Conservation (phyloP, 2,113 vertebrate species). For the Rhagologus leucostigma region DNA sequence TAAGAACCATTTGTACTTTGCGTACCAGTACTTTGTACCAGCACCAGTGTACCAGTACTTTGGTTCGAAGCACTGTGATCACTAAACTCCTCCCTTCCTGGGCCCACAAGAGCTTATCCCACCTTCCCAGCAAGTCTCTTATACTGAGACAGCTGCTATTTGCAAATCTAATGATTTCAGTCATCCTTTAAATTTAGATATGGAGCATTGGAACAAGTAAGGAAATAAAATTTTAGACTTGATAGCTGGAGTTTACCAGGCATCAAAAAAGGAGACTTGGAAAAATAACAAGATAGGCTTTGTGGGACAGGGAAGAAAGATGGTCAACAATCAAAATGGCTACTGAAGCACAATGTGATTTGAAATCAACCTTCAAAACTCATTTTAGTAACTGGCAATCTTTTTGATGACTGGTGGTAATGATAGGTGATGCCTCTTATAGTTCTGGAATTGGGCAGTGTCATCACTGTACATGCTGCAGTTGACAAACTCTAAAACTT, state of each 20-base stretch:
- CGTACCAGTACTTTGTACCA: background rate
- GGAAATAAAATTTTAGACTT: background rate
- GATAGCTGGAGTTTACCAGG: background rate
- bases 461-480: constrained; percentile 56
- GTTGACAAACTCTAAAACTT: constrained; percentile 22
- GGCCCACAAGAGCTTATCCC: background rate
- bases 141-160: background rate
- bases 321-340: background rate
- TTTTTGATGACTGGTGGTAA: background rate
- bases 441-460: constrained; percentile 9
- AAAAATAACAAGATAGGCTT: background rate
- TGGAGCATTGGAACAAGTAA: background rate
- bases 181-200: background rate
- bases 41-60: background rate
- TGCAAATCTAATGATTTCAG: background rate
- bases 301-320: background rate
- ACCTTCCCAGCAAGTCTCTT: background rate
- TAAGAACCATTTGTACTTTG: too few relatives aligned
- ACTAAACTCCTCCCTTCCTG: background rate
- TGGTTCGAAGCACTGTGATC: background rate
- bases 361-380: background rate
- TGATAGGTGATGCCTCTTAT: background rate
- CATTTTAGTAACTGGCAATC: background rate
- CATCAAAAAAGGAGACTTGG: background rate
- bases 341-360: background rate